phyloP scores from a whole-genome alignment of 1,140 invertebrate species.

The Drosophila setifemur region DNA sequence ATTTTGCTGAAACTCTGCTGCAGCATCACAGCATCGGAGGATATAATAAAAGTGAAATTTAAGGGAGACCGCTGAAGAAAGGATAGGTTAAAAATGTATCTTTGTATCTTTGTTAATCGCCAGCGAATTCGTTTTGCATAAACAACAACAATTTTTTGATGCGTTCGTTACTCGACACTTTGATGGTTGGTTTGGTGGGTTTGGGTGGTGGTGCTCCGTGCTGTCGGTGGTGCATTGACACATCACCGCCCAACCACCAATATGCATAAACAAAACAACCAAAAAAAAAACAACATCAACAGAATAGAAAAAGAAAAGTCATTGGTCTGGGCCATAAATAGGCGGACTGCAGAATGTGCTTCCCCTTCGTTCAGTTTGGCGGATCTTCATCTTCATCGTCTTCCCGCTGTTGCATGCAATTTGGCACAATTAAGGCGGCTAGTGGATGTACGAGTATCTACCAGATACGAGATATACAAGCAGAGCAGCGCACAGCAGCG shows the following conservation, averaged over 20 bases:
- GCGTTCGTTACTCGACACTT: conserved; percentile 24
- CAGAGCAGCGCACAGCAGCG: too few species aligned
- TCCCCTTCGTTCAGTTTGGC: conserved; percentile 4
- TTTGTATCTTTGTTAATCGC: conserved; percentile 1
- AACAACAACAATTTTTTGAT: conserved; percentile 26
- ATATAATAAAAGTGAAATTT: background rate
- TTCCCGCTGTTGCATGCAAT: conserved; percentile 31
- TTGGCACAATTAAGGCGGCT: conserved; percentile 63
- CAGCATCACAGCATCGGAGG: background rate
- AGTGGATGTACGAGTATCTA: conserved; percentile 30
- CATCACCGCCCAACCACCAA: conserved; percentile 33
- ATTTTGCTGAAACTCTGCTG: conserved; percentile 6
- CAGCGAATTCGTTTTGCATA: conserved; percentile 23
- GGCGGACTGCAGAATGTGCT: background rate
- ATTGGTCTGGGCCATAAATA: conserved; percentile 36
- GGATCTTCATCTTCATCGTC: background rate
- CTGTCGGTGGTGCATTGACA: conserved; percentile 62
- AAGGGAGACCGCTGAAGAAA: background rate
- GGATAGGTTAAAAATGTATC: too few species aligned
- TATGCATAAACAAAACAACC: background rate
- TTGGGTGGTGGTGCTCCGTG: background rate
- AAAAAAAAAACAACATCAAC: background rate
- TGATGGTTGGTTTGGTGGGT: conserved; percentile 29
- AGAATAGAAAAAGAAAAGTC: background rate
- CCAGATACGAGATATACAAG: conserved; percentile 19